Percentiles rank a stretch among this genome's conserved stretches.
These are phyloP conservation scores for Carassius carassius DNA, from an alignment of 2,113 vertebrate species.

Conservation along the genomic window DNA sequence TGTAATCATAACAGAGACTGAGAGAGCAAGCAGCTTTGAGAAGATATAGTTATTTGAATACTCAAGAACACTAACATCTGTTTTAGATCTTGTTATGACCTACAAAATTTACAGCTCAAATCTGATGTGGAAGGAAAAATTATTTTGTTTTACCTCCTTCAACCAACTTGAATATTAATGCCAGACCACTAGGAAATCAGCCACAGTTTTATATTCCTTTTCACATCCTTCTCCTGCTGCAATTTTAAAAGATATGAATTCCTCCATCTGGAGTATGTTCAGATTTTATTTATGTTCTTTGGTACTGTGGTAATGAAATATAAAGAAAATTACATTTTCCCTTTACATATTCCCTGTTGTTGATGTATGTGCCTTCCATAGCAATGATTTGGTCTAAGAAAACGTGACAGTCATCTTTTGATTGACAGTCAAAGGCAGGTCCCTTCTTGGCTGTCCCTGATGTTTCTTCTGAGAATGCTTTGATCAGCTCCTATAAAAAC, in stretches of 20 bases:
- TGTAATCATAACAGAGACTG: not conserved
- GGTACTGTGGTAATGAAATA: not conserved
- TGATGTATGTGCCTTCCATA: not conserved
- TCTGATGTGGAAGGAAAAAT: not conserved
- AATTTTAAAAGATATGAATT: not conserved
- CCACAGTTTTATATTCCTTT: not conserved
- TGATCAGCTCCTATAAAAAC: slow-evolving; percentile 32
- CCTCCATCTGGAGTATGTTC: not conserved
- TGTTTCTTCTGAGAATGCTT: slow-evolving; percentile 8
- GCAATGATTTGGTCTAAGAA: not conserved
- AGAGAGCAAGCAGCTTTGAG: not conserved
- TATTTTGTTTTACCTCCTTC: not conserved
- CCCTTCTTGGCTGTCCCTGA: not conserved
- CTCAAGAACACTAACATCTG: not conserved
- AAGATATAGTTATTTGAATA: not conserved
- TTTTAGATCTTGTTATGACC: not conserved
- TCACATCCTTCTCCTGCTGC: not conserved
- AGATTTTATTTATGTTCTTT: not conserved
- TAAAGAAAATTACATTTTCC: not conserved
- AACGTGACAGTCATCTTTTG: slow-evolving; percentile 3
- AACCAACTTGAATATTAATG: not conserved
- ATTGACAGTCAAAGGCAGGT: slow-evolving; percentile 20
- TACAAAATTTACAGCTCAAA: not conserved
- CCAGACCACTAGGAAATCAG: not conserved
- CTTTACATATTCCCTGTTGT: not conserved